Evolutionary conservation across 2,797 vertebrate species (phyloP).

Genomic region (Muscicapa striata): DNA sequence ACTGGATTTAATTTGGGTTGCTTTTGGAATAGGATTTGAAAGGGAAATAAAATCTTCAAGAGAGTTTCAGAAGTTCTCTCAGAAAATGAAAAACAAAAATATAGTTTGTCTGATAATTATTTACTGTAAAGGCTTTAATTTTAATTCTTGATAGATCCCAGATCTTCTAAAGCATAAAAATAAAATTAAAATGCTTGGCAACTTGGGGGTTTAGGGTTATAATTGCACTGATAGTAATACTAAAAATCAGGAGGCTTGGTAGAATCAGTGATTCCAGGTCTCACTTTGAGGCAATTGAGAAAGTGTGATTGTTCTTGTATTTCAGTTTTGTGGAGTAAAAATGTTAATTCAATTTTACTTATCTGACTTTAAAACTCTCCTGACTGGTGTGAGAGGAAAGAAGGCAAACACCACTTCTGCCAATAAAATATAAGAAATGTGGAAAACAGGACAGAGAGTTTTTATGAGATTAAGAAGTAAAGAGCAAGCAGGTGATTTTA

Average conservation of each 20-base stretch:
- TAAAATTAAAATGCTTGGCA: neutral
- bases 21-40: slow-evolving; percentile 26
- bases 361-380: neutral
- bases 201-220: neutral
- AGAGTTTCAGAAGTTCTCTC: slow-evolving; percentile 44
- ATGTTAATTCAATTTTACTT: neutral
- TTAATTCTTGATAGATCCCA: neutral
- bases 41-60: slow-evolving; percentile 48
- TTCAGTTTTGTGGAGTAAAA: neutral
- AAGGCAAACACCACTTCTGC: rapidly evolving
- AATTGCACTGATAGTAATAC: neutral
- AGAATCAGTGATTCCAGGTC: neutral
- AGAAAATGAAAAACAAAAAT: slow-evolving; percentile 8
- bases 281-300: neutral
- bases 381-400: neutral
- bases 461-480: neutral
- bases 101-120: neutral
- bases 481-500: neutral
- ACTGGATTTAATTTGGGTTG: slow-evolving; percentile 56
- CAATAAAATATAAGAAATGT: neutral
- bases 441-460: neutral
- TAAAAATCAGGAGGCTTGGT: neutral
- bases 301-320: neutral
- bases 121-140: neutral
- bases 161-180: neutral